These are phyloP conservation scores for Zaprionus ghesquierei DNA, from an alignment of 1,140 invertebrate species.

Conservation along the genomic window DNA sequence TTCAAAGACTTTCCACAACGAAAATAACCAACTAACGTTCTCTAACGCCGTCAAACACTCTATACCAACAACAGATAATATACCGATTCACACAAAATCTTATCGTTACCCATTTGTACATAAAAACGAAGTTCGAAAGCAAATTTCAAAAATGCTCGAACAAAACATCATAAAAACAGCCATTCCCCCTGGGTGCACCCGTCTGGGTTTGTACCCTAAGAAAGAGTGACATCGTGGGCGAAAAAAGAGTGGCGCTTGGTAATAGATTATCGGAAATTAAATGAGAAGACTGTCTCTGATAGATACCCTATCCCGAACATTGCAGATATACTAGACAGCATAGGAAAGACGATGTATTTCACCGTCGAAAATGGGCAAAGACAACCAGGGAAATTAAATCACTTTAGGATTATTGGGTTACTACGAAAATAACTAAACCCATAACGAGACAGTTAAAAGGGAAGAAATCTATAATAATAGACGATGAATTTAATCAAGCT, in stretches of 20 bases:
- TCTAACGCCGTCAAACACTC: constrained; percentile 26
- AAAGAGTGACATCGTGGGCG: neutral
- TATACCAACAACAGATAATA: too few relatives aligned
- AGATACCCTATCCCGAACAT: too few relatives aligned
- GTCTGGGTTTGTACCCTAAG: too few relatives aligned
- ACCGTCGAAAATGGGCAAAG: constrained; percentile 1
- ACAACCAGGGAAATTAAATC: constrained; percentile 5
- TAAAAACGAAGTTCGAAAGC: constrained; percentile 16
- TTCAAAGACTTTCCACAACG: constrained; percentile 16
- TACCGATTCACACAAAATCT: too few relatives aligned
- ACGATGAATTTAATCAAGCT: constrained; percentile 7
- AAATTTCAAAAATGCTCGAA: constrained; percentile 17
- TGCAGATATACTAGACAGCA: too few relatives aligned
- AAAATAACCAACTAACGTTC: constrained; percentile 21
- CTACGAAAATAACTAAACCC: constrained; percentile 18
- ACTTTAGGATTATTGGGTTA: constrained; percentile 1
- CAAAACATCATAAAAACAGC: constrained; percentile 16
- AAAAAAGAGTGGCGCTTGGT: constrained; percentile 21
- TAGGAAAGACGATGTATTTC: too few relatives aligned
- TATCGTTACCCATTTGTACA: constrained; percentile 22
- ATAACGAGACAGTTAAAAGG: constrained; percentile 16
- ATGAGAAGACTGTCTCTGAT: too few relatives aligned
- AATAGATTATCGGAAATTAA: constrained; percentile 14
- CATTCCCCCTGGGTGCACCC: too few relatives aligned
- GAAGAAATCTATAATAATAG: too few relatives aligned